Percentiles rank a stretch among this genome's conserved stretches.
Conservation (phyloP, 64 coral and sea anemone genomes). For the Porites australiensis region DNA sequence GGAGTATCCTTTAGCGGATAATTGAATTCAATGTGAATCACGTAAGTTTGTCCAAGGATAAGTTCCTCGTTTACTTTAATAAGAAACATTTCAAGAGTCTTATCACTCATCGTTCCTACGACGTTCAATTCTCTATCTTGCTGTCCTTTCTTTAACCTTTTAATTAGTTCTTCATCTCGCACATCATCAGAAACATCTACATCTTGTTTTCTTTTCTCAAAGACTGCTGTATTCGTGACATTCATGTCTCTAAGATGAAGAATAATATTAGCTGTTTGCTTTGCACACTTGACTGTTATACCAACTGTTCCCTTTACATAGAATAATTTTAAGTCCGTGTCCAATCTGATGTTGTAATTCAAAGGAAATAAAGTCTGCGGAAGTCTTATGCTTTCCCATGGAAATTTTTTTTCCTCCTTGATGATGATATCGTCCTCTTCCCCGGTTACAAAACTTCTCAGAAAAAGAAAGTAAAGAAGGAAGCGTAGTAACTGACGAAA, state of each 20-base stretch:
- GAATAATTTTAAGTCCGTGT: slow-evolving; percentile 57
- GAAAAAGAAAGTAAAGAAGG: not conserved
- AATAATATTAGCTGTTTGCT: slow-evolving; percentile 67
- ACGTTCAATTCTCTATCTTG: not conserved
- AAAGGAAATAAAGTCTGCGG: slow-evolving; percentile 66
- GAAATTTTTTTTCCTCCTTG: slow-evolving; percentile 52
- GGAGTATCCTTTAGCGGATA: slow-evolving; percentile 69
- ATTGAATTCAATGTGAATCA: slow-evolving; percentile 57
- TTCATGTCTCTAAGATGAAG: slow-evolving; percentile 78
- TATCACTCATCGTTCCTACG: slow-evolving; percentile 14
- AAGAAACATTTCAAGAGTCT: slow-evolving; percentile 80
- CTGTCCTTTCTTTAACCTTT: not conserved
- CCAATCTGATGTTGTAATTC: slow-evolving; percentile 67
- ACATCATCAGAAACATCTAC: not conserved
- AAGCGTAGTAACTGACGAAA: too few relatives aligned
- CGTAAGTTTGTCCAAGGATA: slow-evolving; percentile 38
- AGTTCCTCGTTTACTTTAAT: slow-evolving; percentile 66
- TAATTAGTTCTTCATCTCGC: not conserved
- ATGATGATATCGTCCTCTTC: not conserved
- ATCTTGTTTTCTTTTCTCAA: slow-evolving; percentile 19
- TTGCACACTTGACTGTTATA: slow-evolving; percentile 66
- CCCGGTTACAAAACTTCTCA: not conserved
- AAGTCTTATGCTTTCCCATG: slow-evolving; percentile 79
- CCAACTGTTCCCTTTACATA: slow-evolving; percentile 70
- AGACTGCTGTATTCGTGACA: slow-evolving; percentile 46